These are phyloP conservation scores for Macquaria australasica DNA, from an alignment of 2,113 vertebrate genomes.

Conservation along the genomic window DNA sequence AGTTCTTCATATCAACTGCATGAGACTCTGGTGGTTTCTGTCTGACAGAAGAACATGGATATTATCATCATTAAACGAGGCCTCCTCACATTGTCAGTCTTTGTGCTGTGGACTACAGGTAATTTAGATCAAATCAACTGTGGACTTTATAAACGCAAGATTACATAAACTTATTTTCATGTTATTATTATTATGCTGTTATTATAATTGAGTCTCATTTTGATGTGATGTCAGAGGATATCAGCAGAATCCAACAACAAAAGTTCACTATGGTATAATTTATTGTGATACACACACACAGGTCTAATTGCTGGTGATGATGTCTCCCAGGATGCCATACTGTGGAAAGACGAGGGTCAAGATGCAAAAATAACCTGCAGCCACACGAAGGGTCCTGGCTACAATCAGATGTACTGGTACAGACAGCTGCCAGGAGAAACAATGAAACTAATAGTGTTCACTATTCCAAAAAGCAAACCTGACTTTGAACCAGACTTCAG, in stretches of 20 bases:
- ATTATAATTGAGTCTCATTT: neutral
- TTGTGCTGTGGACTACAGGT: constrained; percentile 29
- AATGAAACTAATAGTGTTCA: too few relatives aligned
- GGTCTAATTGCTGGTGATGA: neutral
- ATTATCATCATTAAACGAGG: accelerated
- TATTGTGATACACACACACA: neutral
- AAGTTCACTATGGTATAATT: neutral
- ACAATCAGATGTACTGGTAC: neutral
- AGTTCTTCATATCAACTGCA: neutral
- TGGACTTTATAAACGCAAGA: neutral
- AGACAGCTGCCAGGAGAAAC: too few relatives aligned
- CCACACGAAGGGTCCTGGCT: constrained; percentile 11
- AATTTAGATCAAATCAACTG: neutral
- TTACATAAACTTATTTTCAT: neutral
- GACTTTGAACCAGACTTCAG: constrained; percentile 3
- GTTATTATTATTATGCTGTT: neutral
- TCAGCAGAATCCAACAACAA: neutral
- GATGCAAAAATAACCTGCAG: constrained; percentile 31
- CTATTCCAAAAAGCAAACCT: too few relatives aligned
- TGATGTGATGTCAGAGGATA: neutral
- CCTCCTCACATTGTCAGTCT: neutral
- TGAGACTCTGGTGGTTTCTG: neutral
- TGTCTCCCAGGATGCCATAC: neutral
- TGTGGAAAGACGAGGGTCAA: neutral
- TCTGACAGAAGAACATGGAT: constrained; percentile 15